Evolutionary conservation across 2,888 invertebrate species (phyloP), one percentile per base, ranked within the genome.

Genomic region (Mongoloraphidia duomilia): DNA sequence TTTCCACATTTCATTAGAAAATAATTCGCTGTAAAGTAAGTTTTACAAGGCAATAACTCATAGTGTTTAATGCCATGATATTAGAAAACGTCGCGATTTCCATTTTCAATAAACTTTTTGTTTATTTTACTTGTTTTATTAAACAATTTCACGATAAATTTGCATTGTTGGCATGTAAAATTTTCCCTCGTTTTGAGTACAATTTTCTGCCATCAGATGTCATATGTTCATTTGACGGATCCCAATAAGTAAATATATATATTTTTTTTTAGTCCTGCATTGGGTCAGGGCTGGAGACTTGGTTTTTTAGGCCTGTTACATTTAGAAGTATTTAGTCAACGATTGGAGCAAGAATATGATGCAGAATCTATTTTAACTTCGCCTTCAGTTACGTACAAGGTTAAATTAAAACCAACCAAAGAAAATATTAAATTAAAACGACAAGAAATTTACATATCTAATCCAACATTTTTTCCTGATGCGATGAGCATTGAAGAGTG

Each of bases 211-310:
- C n/a, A n/a, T n/a, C n/a, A n/a, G n/a, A n/a, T n/a, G n/a, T n/a
- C n/a, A n/a, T n/a, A n/a, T n/a, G n/a, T n/a, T n/a, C n/a, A n/a
- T n/a, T n/a, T n/a, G n/a, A n/a, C n/a, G n/a, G n/a, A n/a, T n/a
- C n/a, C n/a, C n/a, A 17, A 17, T 17, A 17, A 3, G 4, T 17
- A 4, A 3, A 17, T 46, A 42, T 49, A 40, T 13, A 11, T n/a
- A 9, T 38, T 47, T 54, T 51, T 51, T 60, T 61, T 42, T 53
- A 90, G 90, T 67, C 82, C 88, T 50, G 91, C 91, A 2, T 69
- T 92, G 49, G 92, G 91, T 3, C 84, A 86, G 63, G 92, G 92
- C 26, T 92, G 89, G 88, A 76, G 91, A 41, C 67, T 91, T 33
- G 92, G 92, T 2, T 92, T 92, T 64, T 68, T 92, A 11, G 92